phyloP scores from a whole-genome alignment of 2,888 invertebrate genomes.

The Adela reaumurella region DNA sequence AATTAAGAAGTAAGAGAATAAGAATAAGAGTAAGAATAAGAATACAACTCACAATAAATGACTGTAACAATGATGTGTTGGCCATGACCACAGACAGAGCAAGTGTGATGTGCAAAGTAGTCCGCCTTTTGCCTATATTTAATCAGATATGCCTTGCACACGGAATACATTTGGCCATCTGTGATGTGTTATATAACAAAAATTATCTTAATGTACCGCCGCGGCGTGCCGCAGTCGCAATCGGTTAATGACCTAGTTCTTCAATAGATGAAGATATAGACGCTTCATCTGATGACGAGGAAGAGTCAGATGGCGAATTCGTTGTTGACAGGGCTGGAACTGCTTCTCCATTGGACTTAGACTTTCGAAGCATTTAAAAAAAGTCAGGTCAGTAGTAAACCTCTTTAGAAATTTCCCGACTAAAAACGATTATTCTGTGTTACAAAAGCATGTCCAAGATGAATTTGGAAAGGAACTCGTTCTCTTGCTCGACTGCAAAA shows the following conservation, averaged over 20 bases:
- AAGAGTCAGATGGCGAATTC: constrained; percentile 5
- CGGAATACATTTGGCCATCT: constrained; percentile 2
- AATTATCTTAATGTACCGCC: neutral
- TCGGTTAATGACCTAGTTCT: too few species aligned
- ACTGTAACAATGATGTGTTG: too few species aligned
- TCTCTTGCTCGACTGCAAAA: constrained; percentile 3
- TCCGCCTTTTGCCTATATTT: constrained; percentile 1
- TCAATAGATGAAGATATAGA: constrained; percentile 3
- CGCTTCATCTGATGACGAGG: constrained; percentile 4
- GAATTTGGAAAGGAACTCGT: neutral
- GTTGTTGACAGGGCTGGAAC: constrained; percentile 2
- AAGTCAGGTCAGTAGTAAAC: neutral
- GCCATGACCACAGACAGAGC: too few species aligned
- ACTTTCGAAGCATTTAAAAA: too few species aligned
- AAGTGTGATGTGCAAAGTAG: too few species aligned
- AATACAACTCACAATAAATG: too few species aligned
- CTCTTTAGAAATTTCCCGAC: constrained; percentile 4
- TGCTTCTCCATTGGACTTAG: neutral
- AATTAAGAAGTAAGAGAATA: too few species aligned
- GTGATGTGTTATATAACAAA: constrained; percentile 3
- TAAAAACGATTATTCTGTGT: constrained; percentile 5
- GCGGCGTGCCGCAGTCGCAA: neutral
- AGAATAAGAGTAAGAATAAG: too few species aligned
- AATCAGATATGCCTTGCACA: constrained; percentile 2
- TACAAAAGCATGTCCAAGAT: constrained; percentile 3